Percentiles rank a stretch among this genome's conserved stretches.
Evolutionary conservation across 1,140 invertebrate genomes (phyloP).

Genomic region (Lasioglossum baleicum): DNA sequence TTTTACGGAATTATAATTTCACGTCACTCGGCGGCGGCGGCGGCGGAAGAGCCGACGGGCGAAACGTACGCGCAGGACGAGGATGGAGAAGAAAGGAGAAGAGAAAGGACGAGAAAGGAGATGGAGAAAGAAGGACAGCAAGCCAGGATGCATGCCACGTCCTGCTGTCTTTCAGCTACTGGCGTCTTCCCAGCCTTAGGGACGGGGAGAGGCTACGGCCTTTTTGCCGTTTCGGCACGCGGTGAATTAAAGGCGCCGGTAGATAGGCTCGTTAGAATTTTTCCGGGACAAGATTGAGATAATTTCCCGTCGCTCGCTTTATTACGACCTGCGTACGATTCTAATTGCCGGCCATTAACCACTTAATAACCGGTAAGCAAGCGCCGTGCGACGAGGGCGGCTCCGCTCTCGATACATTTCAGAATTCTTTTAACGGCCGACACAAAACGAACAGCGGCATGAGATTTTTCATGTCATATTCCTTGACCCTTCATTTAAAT

Average conservation of each 20-base stretch:
- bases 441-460: too few relatives aligned
- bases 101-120: slow-evolving; percentile 15
- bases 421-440: not conserved
- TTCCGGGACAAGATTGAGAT: slow-evolving; percentile 35
- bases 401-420: not conserved
- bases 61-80: slow-evolving; percentile 43
- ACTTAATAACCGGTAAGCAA: slow-evolving; percentile 31
- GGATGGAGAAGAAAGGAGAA: slow-evolving; percentile 44
- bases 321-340: slow-evolving; percentile 24
- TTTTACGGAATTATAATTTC: slow-evolving; percentile 77
- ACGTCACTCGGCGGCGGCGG: slow-evolving; percentile 62
- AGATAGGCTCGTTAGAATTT: slow-evolving; percentile 42
- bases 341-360: slow-evolving; percentile 34
- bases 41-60: slow-evolving; percentile 49
- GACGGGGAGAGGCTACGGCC: too few relatives aligned
- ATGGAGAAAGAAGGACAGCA: slow-evolving; percentile 27
- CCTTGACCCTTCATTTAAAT: too few relatives aligned
- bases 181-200: not conserved
- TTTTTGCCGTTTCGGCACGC: slow-evolving; percentile 10
- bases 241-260: slow-evolving; percentile 3
- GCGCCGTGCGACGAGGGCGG: not conserved
- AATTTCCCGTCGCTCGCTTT: slow-evolving; percentile 24
- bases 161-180: slow-evolving; percentile 44
- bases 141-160: slow-evolving; percentile 22
- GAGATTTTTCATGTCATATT: too few relatives aligned